A percentile compares a stretch with the other conserved stretches of the same genome.
Evolutionary conservation across 2,797 vertebrate genomes (phyloP).

Genomic region (Falco naumanni): DNA sequence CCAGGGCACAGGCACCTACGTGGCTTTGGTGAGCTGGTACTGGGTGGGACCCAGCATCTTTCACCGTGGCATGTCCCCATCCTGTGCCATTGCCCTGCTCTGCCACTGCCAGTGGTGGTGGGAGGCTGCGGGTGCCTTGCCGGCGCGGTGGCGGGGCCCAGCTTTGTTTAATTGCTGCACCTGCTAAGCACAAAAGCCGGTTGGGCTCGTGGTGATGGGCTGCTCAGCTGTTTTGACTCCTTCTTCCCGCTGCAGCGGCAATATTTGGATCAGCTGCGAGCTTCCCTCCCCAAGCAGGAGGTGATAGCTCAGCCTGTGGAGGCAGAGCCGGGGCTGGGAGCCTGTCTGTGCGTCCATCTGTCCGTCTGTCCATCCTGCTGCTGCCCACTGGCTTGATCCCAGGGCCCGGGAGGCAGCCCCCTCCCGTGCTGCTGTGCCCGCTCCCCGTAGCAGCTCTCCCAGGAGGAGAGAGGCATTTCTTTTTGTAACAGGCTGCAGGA

Average conservation of each 20-base stretch:
- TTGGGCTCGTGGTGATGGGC: slow-evolving; percentile 6
- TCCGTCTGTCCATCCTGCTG: background rate
- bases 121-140: background rate
- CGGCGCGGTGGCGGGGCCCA: background rate
- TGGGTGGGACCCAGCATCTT: background rate
- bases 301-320: background rate
- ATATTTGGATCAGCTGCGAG: slow-evolving; percentile 44
- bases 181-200: slow-evolving; percentile 17
- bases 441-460: background rate
- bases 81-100: background rate
- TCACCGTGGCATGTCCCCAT: fast-evolving
- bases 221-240: slow-evolving; percentile 61
- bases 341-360: background rate
- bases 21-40: background rate
- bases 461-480: background rate
- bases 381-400: fast-evolving
- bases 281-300: background rate
- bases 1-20: fast-evolving
- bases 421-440: background rate
- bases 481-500: background rate
- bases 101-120: background rate
- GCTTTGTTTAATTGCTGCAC: slow-evolving; percentile 30
- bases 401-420: background rate
- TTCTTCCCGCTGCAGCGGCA: background rate
- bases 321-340: background rate